phyloP scores from a whole-genome alignment of 92 coral and sea anemone species.

The Epizoanthus scotinus region DNA sequence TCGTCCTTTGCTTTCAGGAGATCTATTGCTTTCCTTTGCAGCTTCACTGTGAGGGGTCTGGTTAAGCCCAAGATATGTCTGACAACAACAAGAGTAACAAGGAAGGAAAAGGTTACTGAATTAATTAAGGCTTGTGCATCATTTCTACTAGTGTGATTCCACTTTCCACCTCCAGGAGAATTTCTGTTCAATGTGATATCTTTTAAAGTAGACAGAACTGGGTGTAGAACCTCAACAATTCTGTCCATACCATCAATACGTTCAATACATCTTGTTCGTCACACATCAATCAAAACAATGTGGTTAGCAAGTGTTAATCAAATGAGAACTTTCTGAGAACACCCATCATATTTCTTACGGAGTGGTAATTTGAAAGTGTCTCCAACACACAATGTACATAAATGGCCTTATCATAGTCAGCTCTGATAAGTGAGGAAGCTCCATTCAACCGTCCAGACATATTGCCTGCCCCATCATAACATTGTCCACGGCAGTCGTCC shows the following conservation, averaged over 20 bases:
- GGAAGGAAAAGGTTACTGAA: slow-evolving; percentile 29
- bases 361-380: slow-evolving; percentile 52
- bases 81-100: slow-evolving; percentile 27
- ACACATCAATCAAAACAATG: slow-evolving; percentile 44
- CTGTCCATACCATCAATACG: slow-evolving; percentile 35
- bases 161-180: slow-evolving; percentile 36
- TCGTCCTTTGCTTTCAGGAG: slow-evolving; percentile 35
- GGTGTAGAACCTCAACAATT: slow-evolving; percentile 18
- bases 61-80: slow-evolving; percentile 31
- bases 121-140: slow-evolving; percentile 28
- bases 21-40: slow-evolving; percentile 40
- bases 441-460: slow-evolving; percentile 64
- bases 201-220: slow-evolving; percentile 15
- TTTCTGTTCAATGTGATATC: slow-evolving; percentile 23
- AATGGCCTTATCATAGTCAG: slow-evolving; percentile 58
- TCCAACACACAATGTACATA: slow-evolving; percentile 71
- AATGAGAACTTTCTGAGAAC: slow-evolving; percentile 54
- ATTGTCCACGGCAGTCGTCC: slow-evolving; percentile 71
- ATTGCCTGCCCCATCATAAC: slow-evolving; percentile 60
- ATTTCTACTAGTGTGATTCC: slow-evolving; percentile 34
- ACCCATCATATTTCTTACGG: slow-evolving; percentile 58
- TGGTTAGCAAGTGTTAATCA: slow-evolving; percentile 32
- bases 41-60: slow-evolving; percentile 43
- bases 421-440: slow-evolving; percentile 57
- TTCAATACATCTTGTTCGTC: slow-evolving; percentile 54